A percentile compares a stretch with the other conserved stretches of the same genome.
These are phyloP conservation scores for Apus apus DNA, from an alignment of 2,113 vertebrate genomes.

Conservation along the genomic window DNA sequence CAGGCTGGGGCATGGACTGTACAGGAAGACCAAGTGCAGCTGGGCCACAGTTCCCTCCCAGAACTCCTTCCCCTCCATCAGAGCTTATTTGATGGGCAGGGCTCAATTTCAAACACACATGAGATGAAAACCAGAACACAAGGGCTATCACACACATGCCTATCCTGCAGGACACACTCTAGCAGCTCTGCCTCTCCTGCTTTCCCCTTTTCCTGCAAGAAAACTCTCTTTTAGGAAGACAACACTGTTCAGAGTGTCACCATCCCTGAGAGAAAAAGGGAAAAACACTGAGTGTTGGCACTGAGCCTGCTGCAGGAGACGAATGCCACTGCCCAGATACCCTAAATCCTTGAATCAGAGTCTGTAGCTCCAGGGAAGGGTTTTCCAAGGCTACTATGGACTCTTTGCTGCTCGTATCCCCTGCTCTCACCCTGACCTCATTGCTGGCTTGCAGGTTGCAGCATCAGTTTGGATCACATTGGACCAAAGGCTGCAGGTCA, in stretches of 20 bases:
- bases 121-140: not conserved
- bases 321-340: not conserved
- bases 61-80: not conserved
- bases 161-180: not conserved
- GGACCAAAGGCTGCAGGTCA: not conserved
- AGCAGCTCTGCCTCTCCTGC: not conserved
- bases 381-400: accelerated
- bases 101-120: not conserved
- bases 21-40: not conserved
- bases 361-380: not conserved
- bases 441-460: not conserved
- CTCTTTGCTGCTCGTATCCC: not conserved
- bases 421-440: not conserved
- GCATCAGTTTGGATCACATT: accelerated
- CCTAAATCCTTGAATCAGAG: not conserved
- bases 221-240: not conserved
- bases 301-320: not conserved
- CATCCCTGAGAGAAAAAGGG: not conserved
- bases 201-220: not conserved
- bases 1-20: not conserved
- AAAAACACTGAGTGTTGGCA: accelerated
- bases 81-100: not conserved
- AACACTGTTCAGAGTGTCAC: not conserved
- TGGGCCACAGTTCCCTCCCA: not conserved
- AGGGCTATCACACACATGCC: not conserved